Percentiles rank a stretch among this genome's conserved stretches.
phyloP scores from a whole-genome alignment of 2,113 vertebrate genomes.

The Sardina pilchardus region DNA sequence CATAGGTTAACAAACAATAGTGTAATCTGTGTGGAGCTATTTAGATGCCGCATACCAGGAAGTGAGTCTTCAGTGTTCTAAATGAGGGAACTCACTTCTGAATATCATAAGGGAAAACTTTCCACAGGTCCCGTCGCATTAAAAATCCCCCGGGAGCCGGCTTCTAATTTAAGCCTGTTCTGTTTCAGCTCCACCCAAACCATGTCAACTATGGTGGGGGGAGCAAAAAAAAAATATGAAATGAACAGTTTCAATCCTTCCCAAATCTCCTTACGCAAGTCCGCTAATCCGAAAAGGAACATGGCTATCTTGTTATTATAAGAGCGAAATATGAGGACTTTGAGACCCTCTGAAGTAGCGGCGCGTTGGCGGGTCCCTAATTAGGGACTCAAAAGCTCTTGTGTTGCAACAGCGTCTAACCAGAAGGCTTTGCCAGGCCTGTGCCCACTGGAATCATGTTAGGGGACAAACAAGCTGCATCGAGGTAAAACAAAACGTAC shows the following conservation, averaged over 20 bases:
- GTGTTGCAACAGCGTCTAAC: neutral
- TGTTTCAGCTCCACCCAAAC: neutral
- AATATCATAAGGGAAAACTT: neutral
- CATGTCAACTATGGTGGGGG: neutral
- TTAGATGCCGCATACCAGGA: slow-evolving; percentile 45
- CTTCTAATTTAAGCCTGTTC: neutral
- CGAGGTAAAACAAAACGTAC: neutral
- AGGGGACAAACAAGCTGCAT: neutral
- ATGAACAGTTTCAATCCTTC: slow-evolving; percentile 1
- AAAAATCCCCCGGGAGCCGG: neutral
- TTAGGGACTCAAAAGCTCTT: neutral
- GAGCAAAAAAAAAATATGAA: neutral
- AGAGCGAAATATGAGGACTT: neutral
- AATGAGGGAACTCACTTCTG: neutral
- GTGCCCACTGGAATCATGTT: neutral
- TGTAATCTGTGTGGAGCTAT: slow-evolving; percentile 19
- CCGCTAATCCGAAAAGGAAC: neutral
- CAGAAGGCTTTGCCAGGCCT: neutral
- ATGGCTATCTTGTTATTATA: neutral
- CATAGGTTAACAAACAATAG: slow-evolving; percentile 42
- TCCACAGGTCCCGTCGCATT: neutral
- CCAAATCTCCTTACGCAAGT: neutral
- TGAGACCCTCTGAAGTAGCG: neutral
- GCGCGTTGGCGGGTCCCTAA: neutral
- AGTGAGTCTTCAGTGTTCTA: slow-evolving; percentile 47